Conservation (phyloP, 2,888 invertebrate species). For the Ecliptopera silaceata region DNA sequence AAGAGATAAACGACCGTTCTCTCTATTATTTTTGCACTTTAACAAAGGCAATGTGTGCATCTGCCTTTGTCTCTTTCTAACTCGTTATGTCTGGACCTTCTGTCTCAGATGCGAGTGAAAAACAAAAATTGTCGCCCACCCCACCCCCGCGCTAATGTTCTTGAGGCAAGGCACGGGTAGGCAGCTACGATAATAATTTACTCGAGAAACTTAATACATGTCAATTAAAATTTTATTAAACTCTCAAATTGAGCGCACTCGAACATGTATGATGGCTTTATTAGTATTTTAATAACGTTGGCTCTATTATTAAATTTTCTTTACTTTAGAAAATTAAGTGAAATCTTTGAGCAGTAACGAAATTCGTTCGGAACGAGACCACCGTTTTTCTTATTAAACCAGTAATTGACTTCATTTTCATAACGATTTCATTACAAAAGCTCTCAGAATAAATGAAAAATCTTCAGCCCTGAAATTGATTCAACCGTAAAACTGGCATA, state of each 20-base stretch:
- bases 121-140: slow-evolving; percentile 77
- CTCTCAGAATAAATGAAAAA: slow-evolving; percentile 20
- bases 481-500: slow-evolving; percentile 51
- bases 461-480: slow-evolving; percentile 35
- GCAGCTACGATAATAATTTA: slow-evolving; percentile 76
- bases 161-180: slow-evolving; percentile 62
- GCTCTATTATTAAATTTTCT: slow-evolving; percentile 35
- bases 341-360: slow-evolving; percentile 2
- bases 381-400: slow-evolving; percentile 9
- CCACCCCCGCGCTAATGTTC: slow-evolving; percentile 75
- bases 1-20: slow-evolving; percentile 82
- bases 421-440: slow-evolving; percentile 18
- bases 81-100: slow-evolving; percentile 44
- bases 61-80: slow-evolving; percentile 72
- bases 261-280: slow-evolving; percentile 63
- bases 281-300: slow-evolving; percentile 69
- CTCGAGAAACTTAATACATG: slow-evolving; percentile 77
- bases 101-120: slow-evolving; percentile 68
- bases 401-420: slow-evolving; percentile 13
- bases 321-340: neutral
- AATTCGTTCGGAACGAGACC: slow-evolving; percentile 8
- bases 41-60: slow-evolving; percentile 81
- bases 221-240: slow-evolving; percentile 81
- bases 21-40: slow-evolving; percentile 83
- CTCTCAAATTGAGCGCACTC: slow-evolving; percentile 60